Evolutionary conservation across 2,888 invertebrate species (phyloP).

Genomic region (Mimachlamys varia): DNA sequence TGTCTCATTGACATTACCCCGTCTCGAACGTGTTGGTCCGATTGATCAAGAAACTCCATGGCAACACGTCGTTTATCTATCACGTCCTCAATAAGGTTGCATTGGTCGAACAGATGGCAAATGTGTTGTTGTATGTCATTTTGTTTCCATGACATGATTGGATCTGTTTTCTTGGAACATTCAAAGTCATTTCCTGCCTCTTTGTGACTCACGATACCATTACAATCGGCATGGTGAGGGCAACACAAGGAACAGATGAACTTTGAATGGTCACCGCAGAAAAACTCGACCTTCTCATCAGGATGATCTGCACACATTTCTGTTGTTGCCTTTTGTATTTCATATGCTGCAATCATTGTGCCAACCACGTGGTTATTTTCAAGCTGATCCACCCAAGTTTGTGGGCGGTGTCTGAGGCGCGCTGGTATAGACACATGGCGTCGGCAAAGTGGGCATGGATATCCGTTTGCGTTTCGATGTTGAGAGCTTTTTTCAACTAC

Average conservation of each 20-base stretch:
- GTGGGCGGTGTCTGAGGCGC: conserved; percentile 37
- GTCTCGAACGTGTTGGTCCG: conserved; percentile 36
- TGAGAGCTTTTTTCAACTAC: conserved; percentile 37
- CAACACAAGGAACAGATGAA: conserved; percentile 48
- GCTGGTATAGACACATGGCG: conserved; percentile 43
- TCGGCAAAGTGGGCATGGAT: conserved; percentile 49
- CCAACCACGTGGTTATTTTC: conserved; percentile 46
- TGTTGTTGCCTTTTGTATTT: not conserved
- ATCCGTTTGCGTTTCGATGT: conserved; percentile 37
- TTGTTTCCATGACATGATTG: not conserved
- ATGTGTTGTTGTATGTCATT: not conserved
- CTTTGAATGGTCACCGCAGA: conserved; percentile 47
- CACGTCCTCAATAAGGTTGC: conserved; percentile 45
- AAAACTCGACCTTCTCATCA: conserved; percentile 41
- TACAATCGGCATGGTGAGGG: conserved; percentile 45
- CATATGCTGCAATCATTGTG: conserved; percentile 45
- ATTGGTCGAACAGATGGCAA: conserved; percentile 43
- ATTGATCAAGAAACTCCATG: conserved; percentile 16
- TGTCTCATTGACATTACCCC: conserved; percentile 33
- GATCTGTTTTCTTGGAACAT: not conserved
- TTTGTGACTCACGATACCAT: conserved; percentile 38
- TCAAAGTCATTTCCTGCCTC: conserved; percentile 17
- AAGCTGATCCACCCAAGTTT: conserved; percentile 45
- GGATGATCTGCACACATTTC: conserved; percentile 36
- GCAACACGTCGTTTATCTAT: conserved; percentile 37